Conservation (phyloP, 2,888 invertebrate species). For the Drosophila neoperkinsi region DNA sequence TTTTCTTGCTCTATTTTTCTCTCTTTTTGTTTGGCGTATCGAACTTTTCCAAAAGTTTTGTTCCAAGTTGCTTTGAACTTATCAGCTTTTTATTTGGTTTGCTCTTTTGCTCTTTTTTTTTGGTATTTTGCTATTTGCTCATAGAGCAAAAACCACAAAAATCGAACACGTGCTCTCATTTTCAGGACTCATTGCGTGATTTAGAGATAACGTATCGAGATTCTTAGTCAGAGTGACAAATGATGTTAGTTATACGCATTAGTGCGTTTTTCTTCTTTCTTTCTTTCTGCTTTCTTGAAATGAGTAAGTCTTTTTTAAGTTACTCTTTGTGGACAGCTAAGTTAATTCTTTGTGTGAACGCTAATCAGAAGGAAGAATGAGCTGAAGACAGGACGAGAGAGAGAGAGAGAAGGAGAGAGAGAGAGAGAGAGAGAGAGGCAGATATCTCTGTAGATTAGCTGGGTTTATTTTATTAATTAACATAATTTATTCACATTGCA, state of each 20-base stretch:
- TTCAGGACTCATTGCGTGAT: conserved; percentile 42
- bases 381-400: background rate
- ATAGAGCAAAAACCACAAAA: background rate
- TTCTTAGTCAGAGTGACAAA: conserved; percentile 52
- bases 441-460: background rate
- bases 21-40: conserved; percentile 24
- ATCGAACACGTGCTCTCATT: conserved; percentile 36
- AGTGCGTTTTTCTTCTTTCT: background rate
- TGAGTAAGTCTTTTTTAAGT: conserved; percentile 6
- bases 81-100: conserved; percentile 63
- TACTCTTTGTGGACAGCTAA: conserved; percentile 14
- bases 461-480: too few relatives aligned
- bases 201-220: conserved; percentile 55
- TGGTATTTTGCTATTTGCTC: conserved; percentile 1
- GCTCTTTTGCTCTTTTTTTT: conserved; percentile 1
- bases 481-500: background rate
- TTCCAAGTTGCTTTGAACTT: conserved; percentile 56
- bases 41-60: conserved; percentile 58
- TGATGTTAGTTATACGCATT: conserved; percentile 49
- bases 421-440: background rate
- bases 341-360: background rate
- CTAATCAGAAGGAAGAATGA: conserved; percentile 1
- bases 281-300: background rate
- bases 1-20: background rate
- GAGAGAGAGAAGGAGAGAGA: background rate